Conservation (phyloP, 2,888 invertebrate species). For the Orthosia gracilis region DNA sequence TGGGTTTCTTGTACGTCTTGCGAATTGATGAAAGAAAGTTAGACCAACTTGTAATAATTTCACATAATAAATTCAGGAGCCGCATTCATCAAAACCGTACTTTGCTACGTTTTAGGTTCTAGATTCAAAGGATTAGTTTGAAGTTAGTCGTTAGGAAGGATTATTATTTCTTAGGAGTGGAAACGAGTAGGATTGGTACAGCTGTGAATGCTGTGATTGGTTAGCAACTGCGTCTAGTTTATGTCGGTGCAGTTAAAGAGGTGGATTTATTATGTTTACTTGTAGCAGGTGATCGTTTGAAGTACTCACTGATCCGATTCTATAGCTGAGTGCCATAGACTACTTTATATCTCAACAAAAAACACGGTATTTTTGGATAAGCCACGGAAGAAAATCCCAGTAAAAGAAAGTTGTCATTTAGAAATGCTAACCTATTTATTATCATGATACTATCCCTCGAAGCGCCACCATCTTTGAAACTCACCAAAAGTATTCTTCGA, state of each 20-base stretch:
- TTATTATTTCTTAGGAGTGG: constrained; percentile 19
- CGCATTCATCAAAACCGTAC: constrained; percentile 33
- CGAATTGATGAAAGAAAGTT: constrained; percentile 53
- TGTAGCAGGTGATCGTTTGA: too few species aligned
- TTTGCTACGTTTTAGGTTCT: constrained; percentile 9
- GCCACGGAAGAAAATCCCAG: too few species aligned
- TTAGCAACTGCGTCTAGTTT: neutral
- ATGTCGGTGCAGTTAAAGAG: neutral
- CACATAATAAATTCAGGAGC: constrained; percentile 30
- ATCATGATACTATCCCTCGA: too few species aligned
- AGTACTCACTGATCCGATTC: too few species aligned
- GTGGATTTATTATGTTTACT: too few species aligned
- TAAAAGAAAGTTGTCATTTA: too few species aligned
- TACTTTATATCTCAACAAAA: too few species aligned
- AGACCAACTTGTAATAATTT: constrained; percentile 49
- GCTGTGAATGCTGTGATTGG: neutral
- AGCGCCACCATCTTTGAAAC: too few species aligned
- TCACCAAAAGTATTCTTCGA: too few species aligned
- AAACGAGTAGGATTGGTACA: neutral
- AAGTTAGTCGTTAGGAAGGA: constrained; percentile 6
- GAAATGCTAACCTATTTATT: too few species aligned
- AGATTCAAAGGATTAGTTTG: constrained; percentile 8
- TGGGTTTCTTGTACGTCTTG: constrained; percentile 44
- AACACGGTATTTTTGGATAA: too few species aligned
- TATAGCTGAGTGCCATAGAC: too few species aligned